These are phyloP conservation scores for Tamandua tetradactyla DNA, from an alignment of 2,797 vertebrate species.

Conservation along the genomic window DNA sequence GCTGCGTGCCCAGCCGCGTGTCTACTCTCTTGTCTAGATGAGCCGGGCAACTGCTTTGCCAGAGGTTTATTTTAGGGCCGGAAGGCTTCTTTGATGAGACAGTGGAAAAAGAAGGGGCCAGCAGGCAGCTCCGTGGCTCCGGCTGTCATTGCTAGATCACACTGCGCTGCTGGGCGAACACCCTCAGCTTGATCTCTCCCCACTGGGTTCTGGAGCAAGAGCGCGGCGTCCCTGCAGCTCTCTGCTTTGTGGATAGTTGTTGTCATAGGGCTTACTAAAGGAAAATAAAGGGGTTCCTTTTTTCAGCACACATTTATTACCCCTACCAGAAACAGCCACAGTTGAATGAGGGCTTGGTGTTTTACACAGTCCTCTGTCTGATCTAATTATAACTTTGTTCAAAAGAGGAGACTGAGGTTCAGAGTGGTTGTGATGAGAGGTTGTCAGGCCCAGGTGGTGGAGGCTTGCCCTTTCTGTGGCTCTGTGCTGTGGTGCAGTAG, in stretches of 20 bases:
- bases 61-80: conserved; percentile 55
- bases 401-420: not conserved
- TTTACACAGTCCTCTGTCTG: not conserved
- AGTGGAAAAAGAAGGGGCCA: not conserved
- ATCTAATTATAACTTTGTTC: not conserved
- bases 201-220: not conserved
- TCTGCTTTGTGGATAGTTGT: not conserved
- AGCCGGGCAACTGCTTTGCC: not conserved
- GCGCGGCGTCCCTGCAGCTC: not conserved
- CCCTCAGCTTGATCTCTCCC: not conserved
- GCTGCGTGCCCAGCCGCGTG: not conserved
- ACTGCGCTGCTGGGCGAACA: not conserved
- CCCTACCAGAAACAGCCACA: too few species aligned
- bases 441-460: not conserved
- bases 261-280: not conserved
- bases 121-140: not conserved
- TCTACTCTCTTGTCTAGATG: not conserved
- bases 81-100: not conserved
- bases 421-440: not conserved
- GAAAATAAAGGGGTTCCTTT: not conserved
- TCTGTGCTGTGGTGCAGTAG: not conserved
- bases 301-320: not conserved
- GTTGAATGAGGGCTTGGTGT: not conserved
- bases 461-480: not conserved
- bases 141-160: not conserved